A percentile compares a stretch with the other conserved stretches of the same genome.
Evolutionary conservation across 1,140 invertebrate genomes (phyloP).

Genomic region (Xylocopa sonorina): DNA sequence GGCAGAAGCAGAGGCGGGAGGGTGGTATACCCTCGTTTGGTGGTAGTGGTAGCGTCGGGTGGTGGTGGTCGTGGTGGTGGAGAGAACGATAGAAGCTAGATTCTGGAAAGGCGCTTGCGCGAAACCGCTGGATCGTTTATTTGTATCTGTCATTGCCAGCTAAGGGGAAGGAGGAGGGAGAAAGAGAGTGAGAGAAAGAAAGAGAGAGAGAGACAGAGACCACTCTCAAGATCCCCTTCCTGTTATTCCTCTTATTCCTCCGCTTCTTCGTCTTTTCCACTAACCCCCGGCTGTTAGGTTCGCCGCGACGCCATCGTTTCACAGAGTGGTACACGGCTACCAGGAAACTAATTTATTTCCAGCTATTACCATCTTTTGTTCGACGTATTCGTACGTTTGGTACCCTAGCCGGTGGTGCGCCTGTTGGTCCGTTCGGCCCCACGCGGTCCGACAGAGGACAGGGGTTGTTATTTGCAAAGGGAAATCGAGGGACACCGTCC

Average conservation of each 20-base stretch:
- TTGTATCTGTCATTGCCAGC: slow-evolving; percentile 81
- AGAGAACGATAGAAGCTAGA: slow-evolving; percentile 40
- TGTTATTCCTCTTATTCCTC: slow-evolving; percentile 63
- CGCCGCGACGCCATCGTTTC: slow-evolving; percentile 43
- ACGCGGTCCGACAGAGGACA: background rate
- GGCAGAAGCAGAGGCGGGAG: slow-evolving; percentile 42
- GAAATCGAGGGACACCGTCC: background rate
- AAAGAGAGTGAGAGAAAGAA: too few species aligned
- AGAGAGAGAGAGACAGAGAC: slow-evolving; percentile 59
- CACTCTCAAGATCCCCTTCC: slow-evolving; percentile 57
- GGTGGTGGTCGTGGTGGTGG: slow-evolving; percentile 15
- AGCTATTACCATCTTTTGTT: slow-evolving; percentile 27
- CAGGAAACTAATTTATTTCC: slow-evolving; percentile 41
- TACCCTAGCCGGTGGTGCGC: too few species aligned
- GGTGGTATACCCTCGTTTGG: too few species aligned
- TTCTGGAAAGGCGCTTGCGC: slow-evolving; percentile 72
- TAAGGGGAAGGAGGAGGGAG: slow-evolving; percentile 64
- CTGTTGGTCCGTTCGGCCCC: too few species aligned
- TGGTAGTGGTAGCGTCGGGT: slow-evolving; percentile 28
- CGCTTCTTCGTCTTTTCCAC: slow-evolving; percentile 40
- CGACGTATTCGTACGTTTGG: background rate
- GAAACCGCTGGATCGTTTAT: slow-evolving; percentile 76
- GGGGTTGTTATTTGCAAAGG: background rate
- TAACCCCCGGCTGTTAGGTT: background rate
- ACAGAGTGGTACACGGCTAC: slow-evolving; percentile 38